Conservation (phyloP, 2,797 vertebrate species). For the Heteromormyrus szaboi region DNA sequence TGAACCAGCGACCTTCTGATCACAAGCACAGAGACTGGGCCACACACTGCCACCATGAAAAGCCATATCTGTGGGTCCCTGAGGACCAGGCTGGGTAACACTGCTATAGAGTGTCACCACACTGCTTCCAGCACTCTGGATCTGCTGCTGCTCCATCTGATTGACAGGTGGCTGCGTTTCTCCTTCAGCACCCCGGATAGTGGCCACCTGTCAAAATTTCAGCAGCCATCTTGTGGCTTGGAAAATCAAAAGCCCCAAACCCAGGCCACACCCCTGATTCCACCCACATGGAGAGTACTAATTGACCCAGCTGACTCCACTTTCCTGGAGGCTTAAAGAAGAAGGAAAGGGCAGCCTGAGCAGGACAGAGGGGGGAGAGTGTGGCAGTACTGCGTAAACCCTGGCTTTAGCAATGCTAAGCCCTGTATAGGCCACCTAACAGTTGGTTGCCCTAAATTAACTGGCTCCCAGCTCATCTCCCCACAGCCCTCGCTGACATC, state of each 20-base stretch:
- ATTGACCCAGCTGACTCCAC: background rate
- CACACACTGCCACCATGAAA: background rate
- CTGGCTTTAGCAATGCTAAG: background rate
- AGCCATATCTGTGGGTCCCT: background rate
- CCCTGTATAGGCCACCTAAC: background rate
- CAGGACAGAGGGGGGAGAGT: background rate
- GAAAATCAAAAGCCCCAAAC: background rate
- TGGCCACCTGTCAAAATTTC: background rate
- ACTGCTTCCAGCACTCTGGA: background rate
- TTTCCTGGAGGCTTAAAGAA: background rate
- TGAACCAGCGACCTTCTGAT: background rate
- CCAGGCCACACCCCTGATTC: background rate
- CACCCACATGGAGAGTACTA: background rate
- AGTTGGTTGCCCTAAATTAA: conserved; percentile 1
- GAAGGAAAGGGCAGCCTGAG: background rate
- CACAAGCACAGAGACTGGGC: background rate
- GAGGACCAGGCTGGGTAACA: background rate
- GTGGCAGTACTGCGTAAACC: background rate
- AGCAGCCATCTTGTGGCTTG: background rate
- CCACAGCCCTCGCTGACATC: background rate
- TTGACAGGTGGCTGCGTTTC: background rate
- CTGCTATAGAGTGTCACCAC: background rate
- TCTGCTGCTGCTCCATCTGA: background rate
- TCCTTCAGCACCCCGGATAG: background rate
- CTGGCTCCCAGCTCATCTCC: background rate